A percentile compares a stretch with the other conserved stretches of the same genome.
phyloP scores from a whole-genome alignment of 1,140 invertebrate species.

The Bombus confusus region DNA sequence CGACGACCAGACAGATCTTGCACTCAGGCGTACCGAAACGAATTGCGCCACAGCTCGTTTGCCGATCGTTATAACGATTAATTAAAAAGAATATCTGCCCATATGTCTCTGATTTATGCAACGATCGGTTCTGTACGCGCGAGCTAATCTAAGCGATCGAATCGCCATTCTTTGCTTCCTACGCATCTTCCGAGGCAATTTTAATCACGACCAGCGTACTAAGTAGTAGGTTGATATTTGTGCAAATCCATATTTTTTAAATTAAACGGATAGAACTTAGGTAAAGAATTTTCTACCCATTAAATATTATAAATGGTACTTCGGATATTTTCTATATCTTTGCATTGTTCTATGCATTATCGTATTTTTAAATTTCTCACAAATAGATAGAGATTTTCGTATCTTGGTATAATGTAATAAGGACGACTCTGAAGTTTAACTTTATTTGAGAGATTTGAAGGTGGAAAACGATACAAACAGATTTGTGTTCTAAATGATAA shows the following conservation, averaged over 20 bases:
- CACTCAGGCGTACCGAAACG: neutral
- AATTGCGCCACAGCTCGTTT: neutral
- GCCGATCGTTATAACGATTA: neutral
- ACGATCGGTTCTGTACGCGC: neutral
- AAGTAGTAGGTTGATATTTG: no score
- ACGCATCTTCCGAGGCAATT: neutral
- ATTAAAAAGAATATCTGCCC: neutral
- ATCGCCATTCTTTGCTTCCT: neutral
- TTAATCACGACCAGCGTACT: neutral
- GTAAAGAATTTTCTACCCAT: no score
- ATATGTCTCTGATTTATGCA: neutral
- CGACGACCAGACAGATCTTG: neutral
- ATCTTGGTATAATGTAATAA: neutral
- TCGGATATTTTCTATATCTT: no score
- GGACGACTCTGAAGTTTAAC: neutral
- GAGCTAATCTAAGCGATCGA: neutral
- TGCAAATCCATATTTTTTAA: neutral
- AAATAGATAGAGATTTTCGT: no score
- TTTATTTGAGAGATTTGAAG: neutral
- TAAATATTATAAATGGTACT: no score
- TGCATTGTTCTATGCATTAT: no score
- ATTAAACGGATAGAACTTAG: no score
- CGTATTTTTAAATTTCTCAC: no score
- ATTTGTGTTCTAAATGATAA: neutral
- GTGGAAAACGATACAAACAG: neutral